phyloP scores from a whole-genome alignment of 1,140 invertebrate species.

The Cydia splendana region DNA sequence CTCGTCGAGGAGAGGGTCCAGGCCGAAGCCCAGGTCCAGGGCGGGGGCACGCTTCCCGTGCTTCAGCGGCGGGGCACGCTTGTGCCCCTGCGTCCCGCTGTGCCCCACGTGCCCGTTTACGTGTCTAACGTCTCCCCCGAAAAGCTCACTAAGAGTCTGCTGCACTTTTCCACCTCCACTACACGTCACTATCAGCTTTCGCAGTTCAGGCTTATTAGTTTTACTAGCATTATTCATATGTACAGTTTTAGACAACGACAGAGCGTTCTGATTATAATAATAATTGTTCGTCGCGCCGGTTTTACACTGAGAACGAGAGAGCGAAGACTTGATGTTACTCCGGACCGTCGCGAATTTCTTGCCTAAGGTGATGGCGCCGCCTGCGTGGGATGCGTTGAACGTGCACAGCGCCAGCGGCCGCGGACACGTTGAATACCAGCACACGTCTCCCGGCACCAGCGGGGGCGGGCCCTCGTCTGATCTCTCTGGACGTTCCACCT shows the following conservation, averaged over 20 bases:
- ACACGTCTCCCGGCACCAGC: slow-evolving; percentile 64
- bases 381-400: slow-evolving; percentile 73
- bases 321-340: slow-evolving; percentile 71
- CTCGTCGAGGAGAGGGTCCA: slow-evolving; percentile 75
- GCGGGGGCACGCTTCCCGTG: slow-evolving; percentile 52
- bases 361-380: slow-evolving; percentile 67
- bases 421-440: slow-evolving; percentile 71
- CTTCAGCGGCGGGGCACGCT: slow-evolving; percentile 48
- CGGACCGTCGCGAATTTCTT: slow-evolving; percentile 73
- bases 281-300: slow-evolving; percentile 55
- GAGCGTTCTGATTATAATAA: slow-evolving; percentile 57
- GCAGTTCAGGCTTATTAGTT: slow-evolving; percentile 71
- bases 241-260: slow-evolving; percentile 66
- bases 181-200: slow-evolving; percentile 73
- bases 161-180: slow-evolving; percentile 59
- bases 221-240: slow-evolving; percentile 68
- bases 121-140: slow-evolving; percentile 53
- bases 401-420: slow-evolving; percentile 76
- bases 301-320: slow-evolving; percentile 60
- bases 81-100: slow-evolving; percentile 40
- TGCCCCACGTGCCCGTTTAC: slow-evolving; percentile 61
- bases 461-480: slow-evolving; percentile 54
- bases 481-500: slow-evolving; percentile 35
- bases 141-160: slow-evolving; percentile 62
- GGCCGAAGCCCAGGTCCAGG: slow-evolving; percentile 70